Evolutionary conservation across 2,888 invertebrate species (phyloP), one percentile per base, ranked within the genome.

Genomic region (Lithophane socia): DNA sequence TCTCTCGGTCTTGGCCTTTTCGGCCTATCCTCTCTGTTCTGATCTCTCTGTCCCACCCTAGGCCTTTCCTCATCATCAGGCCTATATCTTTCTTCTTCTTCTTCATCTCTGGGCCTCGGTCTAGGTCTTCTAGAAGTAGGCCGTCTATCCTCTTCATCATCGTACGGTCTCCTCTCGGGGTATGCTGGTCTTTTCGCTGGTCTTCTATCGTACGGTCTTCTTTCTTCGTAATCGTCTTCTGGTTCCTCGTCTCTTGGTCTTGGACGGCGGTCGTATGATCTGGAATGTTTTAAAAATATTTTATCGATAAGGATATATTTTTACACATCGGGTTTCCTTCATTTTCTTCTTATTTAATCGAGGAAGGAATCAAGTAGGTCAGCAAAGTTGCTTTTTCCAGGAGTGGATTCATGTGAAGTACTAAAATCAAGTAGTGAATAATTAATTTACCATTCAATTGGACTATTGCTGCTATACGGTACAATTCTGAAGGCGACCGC

Each of bases 231-330:
- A 52, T 96, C 95, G 3, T 95, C 95, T 58, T 93, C 94, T 13
- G 87, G 83, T 68, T 80, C 83, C 68, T 95, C 94, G 5, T 97
- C 96, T 85, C 97, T 95, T 13, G 96, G 95, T 74, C 97, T 94
- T 8, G 93, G 92, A 42, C 97, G 96, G 52, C 97, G 94, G 67
- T 96, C 96, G 82, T 96, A 95, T 58, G 68, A 58, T 88, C 97
- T 97, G 91, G 10, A 94, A 93, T 29, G 10, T 71, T 70, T 68
- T 10, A 54, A 60, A 70, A 16, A 52, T 52, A 29, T 67, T 29
- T 66, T 66, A 49, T 21, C 7, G 54, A 42, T 10, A 16, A 9
- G 24, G 18, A 24, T 18, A 3, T 24, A 47, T 24, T 12, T 49
- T 47, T 67, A 47, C 7, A 12, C 24, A 12, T 24, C 16, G n/a